Percentiles rank a stretch among this genome's conserved stretches.
phyloP scores from a whole-genome alignment of 2,113 vertebrate species.

The Vulpes lagopus region DNA sequence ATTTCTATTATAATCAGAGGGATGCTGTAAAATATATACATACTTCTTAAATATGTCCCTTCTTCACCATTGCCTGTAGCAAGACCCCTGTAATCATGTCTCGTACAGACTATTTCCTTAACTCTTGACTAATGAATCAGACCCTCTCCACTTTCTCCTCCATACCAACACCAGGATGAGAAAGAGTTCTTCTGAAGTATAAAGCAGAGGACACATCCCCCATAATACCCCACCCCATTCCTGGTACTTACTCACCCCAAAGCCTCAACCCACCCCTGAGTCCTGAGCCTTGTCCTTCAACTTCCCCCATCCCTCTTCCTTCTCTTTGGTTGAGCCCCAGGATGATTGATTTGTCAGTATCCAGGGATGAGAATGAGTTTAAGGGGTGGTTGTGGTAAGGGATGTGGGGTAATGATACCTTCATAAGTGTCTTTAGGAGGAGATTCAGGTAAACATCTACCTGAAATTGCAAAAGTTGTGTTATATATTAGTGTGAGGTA shows the following conservation, averaged over 20 bases:
- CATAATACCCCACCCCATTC: background rate
- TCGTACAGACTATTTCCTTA: background rate
- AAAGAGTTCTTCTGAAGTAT: background rate
- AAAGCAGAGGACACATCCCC: background rate
- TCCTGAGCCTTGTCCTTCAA: background rate
- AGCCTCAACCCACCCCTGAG: background rate
- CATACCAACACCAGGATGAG: background rate
- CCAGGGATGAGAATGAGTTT: background rate
- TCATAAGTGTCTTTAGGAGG: background rate
- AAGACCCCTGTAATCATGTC: background rate
- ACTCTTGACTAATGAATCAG: background rate
- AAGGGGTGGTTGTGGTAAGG: background rate
- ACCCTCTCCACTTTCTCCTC: background rate
- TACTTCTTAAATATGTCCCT: background rate
- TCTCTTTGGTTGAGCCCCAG: background rate
- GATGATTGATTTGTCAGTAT: background rate
- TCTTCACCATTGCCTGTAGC: background rate
- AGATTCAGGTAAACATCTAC: background rate
- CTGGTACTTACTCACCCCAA: background rate
- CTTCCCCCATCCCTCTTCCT: background rate
- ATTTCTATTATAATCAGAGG: slow-evolving; percentile 43
- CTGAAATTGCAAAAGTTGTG: background rate
- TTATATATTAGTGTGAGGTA: background rate
- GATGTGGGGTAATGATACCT: background rate
- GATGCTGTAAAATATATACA: background rate